Evolutionary conservation across 2,888 invertebrate genomes (phyloP).

Genomic region (Drosophila neotestacea): DNA sequence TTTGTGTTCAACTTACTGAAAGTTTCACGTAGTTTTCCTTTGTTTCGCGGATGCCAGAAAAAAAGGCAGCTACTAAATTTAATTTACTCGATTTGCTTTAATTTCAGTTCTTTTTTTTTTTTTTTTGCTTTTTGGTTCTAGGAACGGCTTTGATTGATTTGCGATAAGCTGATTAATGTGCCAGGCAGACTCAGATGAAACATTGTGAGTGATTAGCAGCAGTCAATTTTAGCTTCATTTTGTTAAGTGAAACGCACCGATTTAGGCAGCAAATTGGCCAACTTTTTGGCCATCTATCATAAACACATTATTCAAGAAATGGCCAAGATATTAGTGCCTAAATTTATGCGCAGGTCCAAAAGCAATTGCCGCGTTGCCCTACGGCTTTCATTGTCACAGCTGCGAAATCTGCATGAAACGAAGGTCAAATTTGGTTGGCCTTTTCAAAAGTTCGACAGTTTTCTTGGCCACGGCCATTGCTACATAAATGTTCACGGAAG

Average conservation of each 20-base stretch:
- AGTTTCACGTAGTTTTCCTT: constrained; percentile 24
- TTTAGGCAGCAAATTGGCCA: constrained; percentile 28
- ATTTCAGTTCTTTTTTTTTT: not conserved
- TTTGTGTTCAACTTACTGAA: constrained; percentile 17
- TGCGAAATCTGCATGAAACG: constrained; percentile 58
- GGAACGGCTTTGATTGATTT: constrained; percentile 60
- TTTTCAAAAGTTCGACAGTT: constrained; percentile 21
- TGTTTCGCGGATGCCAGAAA: not conserved
- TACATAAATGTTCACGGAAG: constrained; percentile 49
- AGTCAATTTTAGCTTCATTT: constrained; percentile 25
- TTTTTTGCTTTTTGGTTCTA: not conserved
- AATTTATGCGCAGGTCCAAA: constrained; percentile 39
- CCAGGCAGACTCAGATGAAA: constrained; percentile 4
- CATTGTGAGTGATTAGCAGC: constrained; percentile 49
- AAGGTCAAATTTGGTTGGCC: constrained; percentile 47
- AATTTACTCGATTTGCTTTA: constrained; percentile 15
- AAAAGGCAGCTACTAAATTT: constrained; percentile 13
- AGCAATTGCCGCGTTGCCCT: constrained; percentile 21
- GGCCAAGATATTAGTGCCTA: constrained; percentile 30
- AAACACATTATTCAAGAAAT: constrained; percentile 43
- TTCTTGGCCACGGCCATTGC: constrained; percentile 20
- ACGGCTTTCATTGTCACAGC: constrained; percentile 40
- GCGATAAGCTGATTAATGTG: constrained; percentile 61
- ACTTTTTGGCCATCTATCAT: constrained; percentile 49
- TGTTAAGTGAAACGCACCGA: constrained; percentile 11